These are phyloP conservation scores for Lagopus muta DNA, from an alignment of 2,113 vertebrate species.

Conservation along the genomic window DNA sequence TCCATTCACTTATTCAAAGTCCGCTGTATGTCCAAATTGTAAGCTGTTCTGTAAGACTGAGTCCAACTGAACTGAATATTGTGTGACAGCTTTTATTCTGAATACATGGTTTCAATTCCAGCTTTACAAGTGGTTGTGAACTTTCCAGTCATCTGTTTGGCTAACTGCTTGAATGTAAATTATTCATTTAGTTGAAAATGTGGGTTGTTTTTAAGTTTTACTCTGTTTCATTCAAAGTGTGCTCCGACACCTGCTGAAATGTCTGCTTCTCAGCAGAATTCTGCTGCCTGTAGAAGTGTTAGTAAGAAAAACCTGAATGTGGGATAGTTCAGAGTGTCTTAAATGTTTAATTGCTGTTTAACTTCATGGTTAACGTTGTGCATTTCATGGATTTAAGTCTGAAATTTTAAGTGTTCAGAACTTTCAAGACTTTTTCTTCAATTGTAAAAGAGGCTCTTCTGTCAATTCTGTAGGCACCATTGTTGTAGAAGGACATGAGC, in stretches of 20 bases:
- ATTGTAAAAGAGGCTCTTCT: neutral
- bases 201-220: neutral
- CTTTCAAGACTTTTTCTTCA: neutral
- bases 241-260: neutral
- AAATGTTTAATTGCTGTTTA: neutral
- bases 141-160: neutral
- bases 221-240: neutral
- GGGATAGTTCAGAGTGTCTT: neutral
- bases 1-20: neutral
- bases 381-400: neutral
- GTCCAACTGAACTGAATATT: neutral
- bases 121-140: neutral
- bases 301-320: neutral
- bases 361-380: neutral
- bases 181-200: neutral
- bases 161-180: neutral
- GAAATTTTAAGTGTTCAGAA: neutral
- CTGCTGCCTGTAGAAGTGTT: neutral
- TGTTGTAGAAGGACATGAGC: conserved; percentile 89
- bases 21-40: neutral
- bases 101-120: neutral
- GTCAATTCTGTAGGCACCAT: conserved; percentile 82
- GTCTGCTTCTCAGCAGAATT: neutral
- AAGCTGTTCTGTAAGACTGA: neutral
- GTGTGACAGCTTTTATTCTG: neutral